Evolutionary conservation across 1,140 invertebrate genomes (phyloP).

Genomic region (Eurosta solidaginis): DNA sequence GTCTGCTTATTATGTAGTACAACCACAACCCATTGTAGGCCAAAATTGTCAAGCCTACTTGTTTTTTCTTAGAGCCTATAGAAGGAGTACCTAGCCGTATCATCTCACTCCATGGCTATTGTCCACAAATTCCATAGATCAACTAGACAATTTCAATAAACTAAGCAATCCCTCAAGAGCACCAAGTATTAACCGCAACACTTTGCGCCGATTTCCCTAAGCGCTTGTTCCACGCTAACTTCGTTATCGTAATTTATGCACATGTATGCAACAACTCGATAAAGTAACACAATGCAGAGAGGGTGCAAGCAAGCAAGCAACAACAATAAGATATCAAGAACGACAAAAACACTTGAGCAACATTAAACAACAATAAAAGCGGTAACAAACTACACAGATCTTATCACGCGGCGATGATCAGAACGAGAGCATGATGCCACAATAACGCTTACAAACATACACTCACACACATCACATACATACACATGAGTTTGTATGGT

Average conservation of each 20-base stretch:
- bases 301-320: neutral
- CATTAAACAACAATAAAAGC: slow-evolving; percentile 17
- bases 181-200: neutral
- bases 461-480: neutral
- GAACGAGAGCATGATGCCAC: neutral
- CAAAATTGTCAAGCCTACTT: too few relatives aligned
- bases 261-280: slow-evolving; percentile 20
- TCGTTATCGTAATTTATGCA: slow-evolving; percentile 33
- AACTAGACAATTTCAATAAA: neutral
- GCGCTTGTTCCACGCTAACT: neutral
- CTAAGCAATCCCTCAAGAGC: neutral
- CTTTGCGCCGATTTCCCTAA: neutral
- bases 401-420: slow-evolving; percentile 22
- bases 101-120: neutral
- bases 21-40: too few relatives aligned
- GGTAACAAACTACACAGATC: slow-evolving; percentile 27
- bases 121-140: neutral
- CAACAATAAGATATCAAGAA: neutral
- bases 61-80: too few relatives aligned
- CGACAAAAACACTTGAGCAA: neutral
- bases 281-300: neutral
- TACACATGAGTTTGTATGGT: too few relatives aligned
- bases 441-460: neutral
- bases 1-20: too few relatives aligned
- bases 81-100: too few relatives aligned